Base-by-base conservation (phyloP, 2,888 invertebrate genomes). In the Acanthacorydalis orientalis region DNA sequence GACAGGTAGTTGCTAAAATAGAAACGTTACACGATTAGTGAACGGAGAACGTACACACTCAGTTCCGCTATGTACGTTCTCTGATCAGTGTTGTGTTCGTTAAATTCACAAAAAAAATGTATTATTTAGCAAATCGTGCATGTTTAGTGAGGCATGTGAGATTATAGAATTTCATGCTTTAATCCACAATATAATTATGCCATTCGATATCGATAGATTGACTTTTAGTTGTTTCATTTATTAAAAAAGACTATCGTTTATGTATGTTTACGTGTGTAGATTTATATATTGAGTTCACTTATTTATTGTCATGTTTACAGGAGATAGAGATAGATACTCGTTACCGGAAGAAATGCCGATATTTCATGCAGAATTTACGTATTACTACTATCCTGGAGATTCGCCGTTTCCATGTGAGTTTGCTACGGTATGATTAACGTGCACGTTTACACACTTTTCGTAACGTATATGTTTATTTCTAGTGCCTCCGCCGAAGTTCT, bases 401-500 rank as follows among this genome's bases (percentile, higher is more conserved):
- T 77, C 83, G 49, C 81, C 83, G 57, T 90, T 89, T 69, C 90
- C 91, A 59, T 70, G 90, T 90, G 72, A 74, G 77, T 69, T 23
- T 44, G 48, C 49, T 37, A 7, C 16, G 23, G n/a, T 10, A 42
- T 40, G n/a, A 31, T 6, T 4, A 16, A n/a, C 38, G 50, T 44
- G 12, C 34, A 38, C n/a, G 11, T 33, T 35, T 43, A 9, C 37
- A 11, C 23, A 32, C 47, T 45, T 39, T 44, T 31, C 32, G 3
- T 2, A 33, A 44, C 6, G 23, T 23, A 23, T 31, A 42, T 11
- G 11, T 42, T 42, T 12, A 49, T 40, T 72, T 74, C 50, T 70
- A 95, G 95, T 96, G 54, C 97, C 97, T 35, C 81, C 92, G 40
- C 87, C 95, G 12, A 92, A 93, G 63, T 74, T 92, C 55, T 96